phyloP scores from a whole-genome alignment of 2,797 vertebrate genomes.

The Pygocentrus nattereri region DNA sequence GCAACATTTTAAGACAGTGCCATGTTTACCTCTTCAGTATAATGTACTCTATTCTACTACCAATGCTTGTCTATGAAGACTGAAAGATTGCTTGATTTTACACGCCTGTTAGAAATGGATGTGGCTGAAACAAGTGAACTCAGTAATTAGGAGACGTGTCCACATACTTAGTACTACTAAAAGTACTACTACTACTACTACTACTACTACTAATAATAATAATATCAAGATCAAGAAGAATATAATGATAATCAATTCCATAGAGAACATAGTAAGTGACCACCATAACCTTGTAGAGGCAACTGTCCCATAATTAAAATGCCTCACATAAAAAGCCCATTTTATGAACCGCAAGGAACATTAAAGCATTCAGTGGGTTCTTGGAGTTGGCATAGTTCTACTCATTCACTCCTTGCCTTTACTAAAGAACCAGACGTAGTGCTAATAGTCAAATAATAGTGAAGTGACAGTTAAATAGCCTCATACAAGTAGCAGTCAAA shows the following conservation, averaged over 20 bases:
- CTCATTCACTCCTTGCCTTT: neutral
- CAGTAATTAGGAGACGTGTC: too few relatives aligned
- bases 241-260: neutral
- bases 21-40: too few relatives aligned
- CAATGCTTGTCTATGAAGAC: too few relatives aligned
- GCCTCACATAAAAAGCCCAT: neutral
- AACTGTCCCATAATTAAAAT: neutral
- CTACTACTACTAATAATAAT: neutral
- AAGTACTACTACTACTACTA: neutral
- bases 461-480: constrained; percentile 8
- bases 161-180: too few relatives aligned
- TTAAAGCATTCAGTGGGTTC: neutral
- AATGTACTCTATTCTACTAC: too few relatives aligned
- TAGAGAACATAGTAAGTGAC: neutral
- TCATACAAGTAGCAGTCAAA: constrained; percentile 15
- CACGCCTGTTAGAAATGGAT: too few relatives aligned
- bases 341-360: neutral
- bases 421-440: neutral
- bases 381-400: neutral
- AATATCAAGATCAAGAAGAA: neutral
- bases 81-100: too few relatives aligned
- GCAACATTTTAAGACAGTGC: too few relatives aligned
- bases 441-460: constrained; percentile 6
- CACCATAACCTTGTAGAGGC: neutral
- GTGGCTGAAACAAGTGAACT: too few relatives aligned